A percentile compares a stretch with the other conserved stretches of the same genome.
phyloP scores from a whole-genome alignment of 2,888 invertebrate species.

The Athalia rosae region DNA sequence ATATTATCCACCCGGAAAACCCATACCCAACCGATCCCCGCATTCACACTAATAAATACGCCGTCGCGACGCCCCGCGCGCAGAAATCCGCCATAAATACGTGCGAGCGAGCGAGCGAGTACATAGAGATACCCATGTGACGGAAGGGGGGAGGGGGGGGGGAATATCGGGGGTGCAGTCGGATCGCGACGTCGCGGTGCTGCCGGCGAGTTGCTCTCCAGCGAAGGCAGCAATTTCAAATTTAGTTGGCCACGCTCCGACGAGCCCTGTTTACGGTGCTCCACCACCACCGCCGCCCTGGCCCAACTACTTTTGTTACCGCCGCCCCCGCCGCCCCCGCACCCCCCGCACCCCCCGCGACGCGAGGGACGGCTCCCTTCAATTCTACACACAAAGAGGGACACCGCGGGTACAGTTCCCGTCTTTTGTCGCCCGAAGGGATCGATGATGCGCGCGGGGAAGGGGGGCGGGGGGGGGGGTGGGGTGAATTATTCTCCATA shows the following conservation, averaged over 20 bases:
- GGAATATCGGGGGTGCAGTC: too few relatives aligned
- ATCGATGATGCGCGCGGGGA: not conserved
- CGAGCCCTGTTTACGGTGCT: slow-evolving; percentile 45
- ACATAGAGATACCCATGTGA: too few relatives aligned
- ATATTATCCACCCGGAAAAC: not conserved
- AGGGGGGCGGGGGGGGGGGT: too few relatives aligned
- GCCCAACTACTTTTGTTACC: too few relatives aligned
- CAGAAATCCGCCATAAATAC: slow-evolving; percentile 51
- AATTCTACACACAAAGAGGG: slow-evolving; percentile 25
- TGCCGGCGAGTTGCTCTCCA: too few relatives aligned
- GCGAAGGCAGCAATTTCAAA: slow-evolving; percentile 46
- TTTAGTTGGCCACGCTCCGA: slow-evolving; percentile 48
- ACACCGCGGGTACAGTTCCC: not conserved
- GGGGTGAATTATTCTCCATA: too few relatives aligned
- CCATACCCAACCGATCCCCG: not conserved
- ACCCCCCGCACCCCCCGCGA: not conserved
- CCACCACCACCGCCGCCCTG: not conserved
- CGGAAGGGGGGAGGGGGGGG: too few relatives aligned
- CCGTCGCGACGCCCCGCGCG: not conserved
- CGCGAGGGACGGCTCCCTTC: slow-evolving; percentile 23
- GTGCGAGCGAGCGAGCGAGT: slow-evolving; percentile 29
- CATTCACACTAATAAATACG: not conserved
- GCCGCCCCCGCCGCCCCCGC: too few relatives aligned
- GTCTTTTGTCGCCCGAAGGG: slow-evolving; percentile 28
- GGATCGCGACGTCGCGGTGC: too few relatives aligned